Percentiles rank a stretch among this genome's conserved stretches.
phyloP scores from a whole-genome alignment of 2,113 vertebrate genomes.

The Anhinga rufa region DNA sequence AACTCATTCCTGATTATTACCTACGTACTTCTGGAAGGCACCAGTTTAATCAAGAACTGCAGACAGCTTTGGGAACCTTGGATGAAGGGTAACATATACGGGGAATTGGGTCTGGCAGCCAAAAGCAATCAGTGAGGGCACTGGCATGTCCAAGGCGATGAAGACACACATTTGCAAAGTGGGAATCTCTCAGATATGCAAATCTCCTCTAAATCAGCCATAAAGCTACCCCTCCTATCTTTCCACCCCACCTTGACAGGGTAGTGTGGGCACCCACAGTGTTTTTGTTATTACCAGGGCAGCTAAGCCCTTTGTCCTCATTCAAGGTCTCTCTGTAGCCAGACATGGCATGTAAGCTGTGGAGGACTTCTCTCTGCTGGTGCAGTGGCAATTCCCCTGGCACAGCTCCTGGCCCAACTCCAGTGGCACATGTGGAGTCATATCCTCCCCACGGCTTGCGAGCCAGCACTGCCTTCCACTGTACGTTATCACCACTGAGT shows the following conservation, averaged over 20 bases:
- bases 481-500: fast-evolving
- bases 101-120: background rate
- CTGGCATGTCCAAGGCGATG: background rate
- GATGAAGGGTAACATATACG: background rate
- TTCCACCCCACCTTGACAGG: fast-evolving
- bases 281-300: background rate
- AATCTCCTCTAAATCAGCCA: background rate
- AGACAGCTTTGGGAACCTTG: background rate
- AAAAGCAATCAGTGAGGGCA: background rate
- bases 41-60: background rate
- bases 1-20: background rate
- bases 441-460: background rate
- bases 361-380: background rate
- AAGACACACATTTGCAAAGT: fast-evolving
- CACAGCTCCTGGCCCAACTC: background rate
- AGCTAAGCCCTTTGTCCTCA: background rate
- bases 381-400: background rate
- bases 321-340: background rate
- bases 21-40: background rate
- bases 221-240: background rate
- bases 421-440: background rate
- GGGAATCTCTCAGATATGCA: background rate
- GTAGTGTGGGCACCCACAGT: background rate
- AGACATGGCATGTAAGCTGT: background rate
- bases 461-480: background rate